A percentile compares a stretch with the other conserved stretches of the same genome.
phyloP scores from a whole-genome alignment of 1,140 invertebrate species.

The Zaprionus vittiger region DNA sequence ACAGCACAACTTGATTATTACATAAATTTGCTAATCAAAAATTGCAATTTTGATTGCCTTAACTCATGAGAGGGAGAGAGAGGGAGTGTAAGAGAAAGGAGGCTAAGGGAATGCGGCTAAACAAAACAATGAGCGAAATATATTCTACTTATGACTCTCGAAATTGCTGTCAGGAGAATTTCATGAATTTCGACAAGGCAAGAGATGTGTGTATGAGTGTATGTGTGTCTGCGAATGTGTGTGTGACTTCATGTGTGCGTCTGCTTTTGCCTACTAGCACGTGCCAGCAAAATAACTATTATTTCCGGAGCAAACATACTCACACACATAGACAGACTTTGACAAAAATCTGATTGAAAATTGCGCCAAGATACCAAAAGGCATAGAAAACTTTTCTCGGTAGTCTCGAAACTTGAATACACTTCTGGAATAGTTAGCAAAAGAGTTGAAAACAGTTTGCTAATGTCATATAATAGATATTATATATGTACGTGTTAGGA shows the following conservation, averaged over 20 bases:
- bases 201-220: slow-evolving; percentile 20
- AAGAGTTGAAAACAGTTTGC: slow-evolving; percentile 3
- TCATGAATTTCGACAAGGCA: slow-evolving; percentile 45
- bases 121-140: slow-evolving; percentile 21
- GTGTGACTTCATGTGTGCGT: background rate
- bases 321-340: slow-evolving; percentile 10
- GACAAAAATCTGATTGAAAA: slow-evolving; percentile 70
- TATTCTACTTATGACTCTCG: slow-evolving; percentile 44
- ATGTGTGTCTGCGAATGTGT: background rate
- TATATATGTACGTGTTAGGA: background rate
- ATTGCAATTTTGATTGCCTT: slow-evolving; percentile 61
- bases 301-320: slow-evolving; percentile 51
- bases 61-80: slow-evolving; percentile 10
- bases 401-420: slow-evolving; percentile 25
- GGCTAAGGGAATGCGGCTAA: background rate
- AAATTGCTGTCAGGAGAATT: slow-evolving; percentile 59
- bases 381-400: slow-evolving; percentile 9
- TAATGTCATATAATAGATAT: background rate
- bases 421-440: slow-evolving; percentile 20
- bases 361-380: slow-evolving; percentile 37
- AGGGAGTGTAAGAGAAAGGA: slow-evolving; percentile 1
- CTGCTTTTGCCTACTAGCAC: slow-evolving; percentile 42
- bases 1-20: slow-evolving; percentile 60
- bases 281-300: slow-evolving; percentile 71
- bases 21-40: slow-evolving; percentile 73